A percentile compares a stretch with the other conserved stretches of the same genome.
Conservation (phyloP, 2,888 invertebrate species). For the Philopedon plagiatum region DNA sequence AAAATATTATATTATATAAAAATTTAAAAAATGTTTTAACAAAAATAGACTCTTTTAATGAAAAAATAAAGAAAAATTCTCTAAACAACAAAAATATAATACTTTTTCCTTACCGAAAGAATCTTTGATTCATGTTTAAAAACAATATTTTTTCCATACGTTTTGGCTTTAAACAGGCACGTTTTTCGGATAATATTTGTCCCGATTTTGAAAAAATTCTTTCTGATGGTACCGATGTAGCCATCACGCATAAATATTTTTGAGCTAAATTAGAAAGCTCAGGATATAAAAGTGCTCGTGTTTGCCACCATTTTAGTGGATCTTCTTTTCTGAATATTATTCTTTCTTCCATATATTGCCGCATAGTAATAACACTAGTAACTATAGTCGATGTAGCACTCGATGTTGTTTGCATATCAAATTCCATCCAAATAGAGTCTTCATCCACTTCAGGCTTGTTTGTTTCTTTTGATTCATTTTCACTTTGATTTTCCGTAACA, state of each 20-base stretch:
- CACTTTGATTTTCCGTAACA: not conserved
- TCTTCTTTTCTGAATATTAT: constrained; percentile 26
- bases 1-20: no score
- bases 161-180: constrained; percentile 6
- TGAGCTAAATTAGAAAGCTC: constrained; percentile 21
- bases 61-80: no score
- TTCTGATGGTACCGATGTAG: constrained; percentile 26
- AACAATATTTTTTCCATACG: not conserved
- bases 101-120: no score
- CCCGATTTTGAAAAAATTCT: constrained; percentile 30
- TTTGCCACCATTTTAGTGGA: constrained; percentile 29
- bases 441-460: not conserved
- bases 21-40: no score
- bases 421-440: constrained; percentile 3
- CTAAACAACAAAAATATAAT: no score
- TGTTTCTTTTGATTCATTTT: no score
- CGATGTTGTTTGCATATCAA: constrained; percentile 4
- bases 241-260: constrained; percentile 33
- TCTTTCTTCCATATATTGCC: constrained; percentile 32
- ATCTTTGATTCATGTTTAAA: not conserved
- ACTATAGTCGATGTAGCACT: constrained; percentile 6
- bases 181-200: constrained; percentile 33
- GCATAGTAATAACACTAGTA: constrained; percentile 10
- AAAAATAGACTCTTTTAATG: no score
- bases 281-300: constrained; percentile 21